Percentiles rank a stretch among this genome's conserved stretches.
Conservation (phyloP, 2,113 vertebrate genomes). For the Trinectes maculatus region DNA sequence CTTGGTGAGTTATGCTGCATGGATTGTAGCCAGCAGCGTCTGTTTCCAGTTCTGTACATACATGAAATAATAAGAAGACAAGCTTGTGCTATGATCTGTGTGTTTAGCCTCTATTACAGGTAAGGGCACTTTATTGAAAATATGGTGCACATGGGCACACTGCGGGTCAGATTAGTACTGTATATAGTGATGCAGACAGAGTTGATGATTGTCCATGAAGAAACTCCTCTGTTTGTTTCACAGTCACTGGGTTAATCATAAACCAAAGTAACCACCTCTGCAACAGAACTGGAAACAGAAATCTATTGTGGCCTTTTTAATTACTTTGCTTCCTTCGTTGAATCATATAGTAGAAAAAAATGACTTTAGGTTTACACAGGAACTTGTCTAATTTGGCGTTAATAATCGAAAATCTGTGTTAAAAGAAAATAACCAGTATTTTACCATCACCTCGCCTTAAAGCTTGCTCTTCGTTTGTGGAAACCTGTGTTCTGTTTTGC, state of each 20-base stretch:
- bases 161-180: slow-evolving; percentile 20
- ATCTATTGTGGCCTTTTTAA: slow-evolving; percentile 29
- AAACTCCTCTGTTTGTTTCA: slow-evolving; percentile 62
- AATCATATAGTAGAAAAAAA: slow-evolving; percentile 18
- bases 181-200: slow-evolving; percentile 18
- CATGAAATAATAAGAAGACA: slow-evolving; percentile 16
- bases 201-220: slow-evolving; percentile 64
- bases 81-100: neutral
- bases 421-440: neutral
- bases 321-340: slow-evolving; percentile 9
- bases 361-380: slow-evolving; percentile 9
- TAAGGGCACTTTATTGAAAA: neutral
- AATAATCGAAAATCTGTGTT: too few relatives aligned
- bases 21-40: slow-evolving; percentile 13
- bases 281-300: slow-evolving; percentile 19
- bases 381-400: neutral
- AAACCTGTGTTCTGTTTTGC: slow-evolving; percentile 12
- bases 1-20: slow-evolving; percentile 13
- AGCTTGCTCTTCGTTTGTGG: slow-evolving; percentile 4
- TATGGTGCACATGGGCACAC: neutral
- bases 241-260: slow-evolving; percentile 76
- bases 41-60: slow-evolving; percentile 3
- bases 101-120: neutral
- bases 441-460: neutral
- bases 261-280: slow-evolving; percentile 55